Percentiles rank a stretch among this genome's conserved stretches.
phyloP scores from a whole-genome alignment of 2,888 invertebrate species.

The Criorhina ranunculi region DNA sequence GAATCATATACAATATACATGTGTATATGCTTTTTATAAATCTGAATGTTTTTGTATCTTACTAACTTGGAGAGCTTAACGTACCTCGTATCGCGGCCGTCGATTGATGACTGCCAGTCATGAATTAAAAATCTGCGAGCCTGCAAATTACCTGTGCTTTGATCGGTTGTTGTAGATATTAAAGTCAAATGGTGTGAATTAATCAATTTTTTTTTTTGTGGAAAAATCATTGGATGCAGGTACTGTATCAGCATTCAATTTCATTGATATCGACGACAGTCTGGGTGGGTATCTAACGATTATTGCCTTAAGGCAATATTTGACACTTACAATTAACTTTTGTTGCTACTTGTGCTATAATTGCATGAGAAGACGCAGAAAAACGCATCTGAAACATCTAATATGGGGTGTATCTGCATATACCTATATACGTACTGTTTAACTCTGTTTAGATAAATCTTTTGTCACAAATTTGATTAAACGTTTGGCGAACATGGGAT shows the following conservation, averaged over 20 bases:
- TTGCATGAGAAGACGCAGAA: background rate
- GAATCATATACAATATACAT: background rate
- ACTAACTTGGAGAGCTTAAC: background rate
- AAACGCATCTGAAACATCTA: background rate
- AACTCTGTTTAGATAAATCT: background rate
- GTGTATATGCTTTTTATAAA: background rate
- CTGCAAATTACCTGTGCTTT: constrained; percentile 37
- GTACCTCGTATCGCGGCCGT: constrained; percentile 53
- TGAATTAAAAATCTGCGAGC: constrained; percentile 52
- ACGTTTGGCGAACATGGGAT: too few relatives aligned
- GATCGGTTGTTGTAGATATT: constrained; percentile 33
- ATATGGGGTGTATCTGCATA: background rate
- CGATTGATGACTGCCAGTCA: constrained; percentile 62
- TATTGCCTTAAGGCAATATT: constrained; percentile 43
- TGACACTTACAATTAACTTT: constrained; percentile 7
- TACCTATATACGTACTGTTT: background rate
- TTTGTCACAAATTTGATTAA: background rate
- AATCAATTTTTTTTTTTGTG: constrained; percentile 54
- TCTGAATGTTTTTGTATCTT: background rate
- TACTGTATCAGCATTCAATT: constrained; percentile 47
- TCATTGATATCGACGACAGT: constrained; percentile 40
- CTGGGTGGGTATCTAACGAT: constrained; percentile 43
- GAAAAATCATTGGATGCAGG: constrained; percentile 33
- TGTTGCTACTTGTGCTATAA: constrained; percentile 4
- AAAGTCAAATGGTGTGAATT: constrained; percentile 54